phyloP scores from a whole-genome alignment of 2,113 vertebrate genomes.

The Excalfactoria chinensis region DNA sequence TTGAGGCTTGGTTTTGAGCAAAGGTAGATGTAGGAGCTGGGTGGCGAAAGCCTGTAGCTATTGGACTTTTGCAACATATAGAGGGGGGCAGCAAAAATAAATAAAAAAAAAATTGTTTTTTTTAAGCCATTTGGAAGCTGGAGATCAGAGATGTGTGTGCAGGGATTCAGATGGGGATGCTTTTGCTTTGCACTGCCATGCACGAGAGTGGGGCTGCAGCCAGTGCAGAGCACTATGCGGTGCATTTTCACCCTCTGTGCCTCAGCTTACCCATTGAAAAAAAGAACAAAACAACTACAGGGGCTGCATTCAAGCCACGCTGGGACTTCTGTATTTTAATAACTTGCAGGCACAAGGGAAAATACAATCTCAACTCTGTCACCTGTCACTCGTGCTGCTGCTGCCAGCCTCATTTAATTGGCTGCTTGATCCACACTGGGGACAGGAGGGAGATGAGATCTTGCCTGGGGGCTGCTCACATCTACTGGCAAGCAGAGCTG shows the following conservation, averaged over 20 bases:
- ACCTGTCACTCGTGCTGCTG: background rate
- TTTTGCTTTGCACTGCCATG: background rate
- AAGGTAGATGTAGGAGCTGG: background rate
- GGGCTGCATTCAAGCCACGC: background rate
- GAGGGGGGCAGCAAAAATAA: background rate
- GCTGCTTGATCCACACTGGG: rapidly evolving
- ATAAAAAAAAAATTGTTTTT: background rate
- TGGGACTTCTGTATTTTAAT: background rate
- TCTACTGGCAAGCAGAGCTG: background rate
- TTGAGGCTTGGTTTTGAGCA: background rate
- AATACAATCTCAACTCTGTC: background rate
- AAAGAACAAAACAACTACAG: background rate
- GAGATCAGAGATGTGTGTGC: background rate
- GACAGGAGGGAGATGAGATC: background rate
- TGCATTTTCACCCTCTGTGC: background rate
- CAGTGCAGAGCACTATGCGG: background rate
- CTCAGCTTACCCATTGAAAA: background rate
- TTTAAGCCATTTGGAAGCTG: background rate
- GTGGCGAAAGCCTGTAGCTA: background rate
- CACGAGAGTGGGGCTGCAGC: background rate
- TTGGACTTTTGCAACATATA: background rate
- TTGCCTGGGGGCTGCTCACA: rapidly evolving
- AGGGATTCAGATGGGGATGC: background rate
- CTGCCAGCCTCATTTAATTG: background rate
- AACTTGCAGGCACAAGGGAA: rapidly evolving